Conservation (phyloP, 2,888 invertebrate species). For the Sympetrum striolatum region DNA sequence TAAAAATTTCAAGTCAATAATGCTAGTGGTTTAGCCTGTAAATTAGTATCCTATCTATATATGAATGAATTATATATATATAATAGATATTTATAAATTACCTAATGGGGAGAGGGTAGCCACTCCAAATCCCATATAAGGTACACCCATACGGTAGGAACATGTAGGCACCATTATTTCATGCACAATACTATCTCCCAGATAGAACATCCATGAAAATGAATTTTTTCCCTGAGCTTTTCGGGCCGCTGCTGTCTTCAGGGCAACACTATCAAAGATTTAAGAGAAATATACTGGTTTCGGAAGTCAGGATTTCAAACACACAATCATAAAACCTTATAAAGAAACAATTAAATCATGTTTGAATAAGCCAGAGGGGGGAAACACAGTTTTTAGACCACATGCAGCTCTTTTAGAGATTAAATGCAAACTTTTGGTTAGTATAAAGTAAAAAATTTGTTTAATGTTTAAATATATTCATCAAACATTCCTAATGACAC, state of each 20-base stretch:
- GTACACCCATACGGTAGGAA: constrained; percentile 95
- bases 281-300: neutral
- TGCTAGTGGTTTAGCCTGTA: no score
- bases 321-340: neutral
- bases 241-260: constrained; percentile 5
- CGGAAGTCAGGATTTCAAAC: no score
- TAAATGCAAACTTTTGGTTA: no score
- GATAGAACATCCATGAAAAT: constrained; percentile 20
- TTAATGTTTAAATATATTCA: no score
- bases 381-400: no score
- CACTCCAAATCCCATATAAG: constrained; percentile 84
- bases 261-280: neutral
- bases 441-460: no score
- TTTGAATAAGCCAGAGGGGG: no score
- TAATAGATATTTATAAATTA: neutral
- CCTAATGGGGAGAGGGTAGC: constrained; percentile 70
- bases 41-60: no score
- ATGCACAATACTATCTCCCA: constrained; percentile 56
- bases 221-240: constrained; percentile 10
- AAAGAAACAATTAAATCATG: neutral
- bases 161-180: constrained; percentile 94
- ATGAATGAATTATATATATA: no score
- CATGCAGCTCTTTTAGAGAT: no score
- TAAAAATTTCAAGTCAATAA: no score
- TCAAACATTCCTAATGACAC: no score